Base-by-base conservation (phyloP, 2,888 invertebrate genomes). In the Lapara coniferarum region DNA sequence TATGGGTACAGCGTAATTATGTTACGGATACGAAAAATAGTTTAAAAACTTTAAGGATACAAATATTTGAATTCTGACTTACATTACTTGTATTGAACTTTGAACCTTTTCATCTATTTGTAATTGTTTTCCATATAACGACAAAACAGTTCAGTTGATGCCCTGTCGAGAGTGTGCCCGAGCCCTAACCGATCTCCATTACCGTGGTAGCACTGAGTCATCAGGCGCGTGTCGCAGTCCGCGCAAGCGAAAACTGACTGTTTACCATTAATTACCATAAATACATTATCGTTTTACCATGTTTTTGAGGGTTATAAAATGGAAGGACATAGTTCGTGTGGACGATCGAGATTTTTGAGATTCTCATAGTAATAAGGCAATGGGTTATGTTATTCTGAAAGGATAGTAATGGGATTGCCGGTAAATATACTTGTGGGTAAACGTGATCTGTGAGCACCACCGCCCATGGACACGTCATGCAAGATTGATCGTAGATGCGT, bases 241-340 rank as follows among this genome's bases (percentile, higher is more conserved):
- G 46, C 44, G 69, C 56, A 69, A 63, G 49, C 63, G 63, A 63
- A 63, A 63, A 63, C 63, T 63, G 46, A 16, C 49, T 49, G 49
- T 63, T 49, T 19, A 63, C 10, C 63, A 63, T 46, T 63, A 19
- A 63, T 63, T 63, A 19, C 46, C 63, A 63, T 63, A 63, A 63
- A 63, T 63, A 63, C 19, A 63, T 63, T 59, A 59, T 63, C 49
- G 49, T 63, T 63, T 63, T 16, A 49, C 63, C 37, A 37, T 37
- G 37, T 37, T 63, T 63, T 46, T 49, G 46, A 6, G 37, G 13
- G 46, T 63, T 63, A 49, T 49, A 19, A 49, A 63, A 49, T 19
- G 25, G 19, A 2, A 14, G 57, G 7, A 30, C 0, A 56, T 12
- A 19, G 25, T 13, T 56, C 8, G 6, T 13, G 12, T 25, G 13